Percentiles rank a stretch among this genome's conserved stretches.
These are phyloP conservation scores for Sialia sialis DNA, from an alignment of 2,113 vertebrate genomes.

Conservation along the genomic window DNA sequence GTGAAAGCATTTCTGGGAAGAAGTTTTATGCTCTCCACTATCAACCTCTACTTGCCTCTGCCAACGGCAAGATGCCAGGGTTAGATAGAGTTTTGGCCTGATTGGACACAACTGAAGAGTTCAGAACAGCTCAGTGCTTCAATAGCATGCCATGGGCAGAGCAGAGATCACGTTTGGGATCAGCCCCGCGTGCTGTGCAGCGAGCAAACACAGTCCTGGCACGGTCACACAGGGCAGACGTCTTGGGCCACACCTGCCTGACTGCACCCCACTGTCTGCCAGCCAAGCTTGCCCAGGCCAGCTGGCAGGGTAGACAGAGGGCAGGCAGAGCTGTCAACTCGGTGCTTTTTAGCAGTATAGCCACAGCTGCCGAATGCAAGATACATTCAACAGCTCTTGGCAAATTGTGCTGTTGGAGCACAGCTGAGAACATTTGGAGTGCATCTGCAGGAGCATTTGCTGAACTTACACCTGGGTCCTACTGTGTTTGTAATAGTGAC, in stretches of 20 bases:
- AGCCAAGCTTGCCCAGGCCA: background rate
- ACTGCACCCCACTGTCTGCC: background rate
- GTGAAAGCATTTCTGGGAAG: background rate
- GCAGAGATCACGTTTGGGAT: background rate
- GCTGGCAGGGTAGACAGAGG: background rate
- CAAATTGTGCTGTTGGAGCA: conserved; percentile 11
- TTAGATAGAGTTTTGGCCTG: background rate
- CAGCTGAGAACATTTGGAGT: conserved; percentile 53
- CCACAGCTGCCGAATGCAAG: background rate
- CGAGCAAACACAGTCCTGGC: background rate
- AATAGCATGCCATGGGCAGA: background rate
- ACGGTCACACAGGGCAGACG: background rate
- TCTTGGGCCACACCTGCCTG: background rate
- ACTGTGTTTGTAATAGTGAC: background rate
- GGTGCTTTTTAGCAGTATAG: background rate
- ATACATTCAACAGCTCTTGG: conserved; percentile 32
- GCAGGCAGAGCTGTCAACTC: conserved; percentile 1
- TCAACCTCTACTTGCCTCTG: background rate
- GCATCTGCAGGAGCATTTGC: conserved; percentile 55
- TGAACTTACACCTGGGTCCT: conserved; percentile 43
- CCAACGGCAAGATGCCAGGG: background rate
- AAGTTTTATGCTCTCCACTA: background rate
- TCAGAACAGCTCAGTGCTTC: background rate
- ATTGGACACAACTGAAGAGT: background rate
- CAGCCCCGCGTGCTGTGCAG: background rate